Percentiles rank a stretch among this genome's conserved stretches.
Conservation (phyloP, 2,888 invertebrate species). For the Thereva unica region DNA sequence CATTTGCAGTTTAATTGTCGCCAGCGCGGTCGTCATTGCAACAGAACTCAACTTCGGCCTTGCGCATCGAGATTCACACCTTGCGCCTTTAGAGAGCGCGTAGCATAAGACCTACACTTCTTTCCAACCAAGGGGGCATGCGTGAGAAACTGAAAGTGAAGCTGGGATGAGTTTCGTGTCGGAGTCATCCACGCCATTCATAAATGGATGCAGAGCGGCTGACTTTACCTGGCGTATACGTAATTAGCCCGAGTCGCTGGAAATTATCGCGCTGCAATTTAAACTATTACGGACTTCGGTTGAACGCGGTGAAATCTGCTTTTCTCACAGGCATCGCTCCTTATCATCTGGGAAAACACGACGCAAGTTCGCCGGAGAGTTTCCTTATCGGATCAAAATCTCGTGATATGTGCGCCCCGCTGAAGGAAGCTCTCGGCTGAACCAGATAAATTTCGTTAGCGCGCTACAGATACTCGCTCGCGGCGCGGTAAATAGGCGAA, state of each 20-base stretch:
- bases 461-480: no score
- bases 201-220: no score
- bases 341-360: conserved; percentile 13
- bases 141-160: conserved; percentile 34
- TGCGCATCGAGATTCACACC: conserved; percentile 16
- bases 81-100: not conserved
- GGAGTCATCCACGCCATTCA: no score
- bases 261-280: conserved; percentile 1
- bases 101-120: not conserved
- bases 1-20: conserved; percentile 26
- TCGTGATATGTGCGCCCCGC: not conserved
- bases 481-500: conserved; percentile 3
- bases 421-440: not conserved
- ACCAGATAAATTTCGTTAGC: not conserved
- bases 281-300: conserved; percentile 4
- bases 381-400: conserved; percentile 28
- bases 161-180: not conserved
- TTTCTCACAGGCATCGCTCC: conserved; percentile 24
- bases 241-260: conserved; percentile 11
- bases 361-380: conserved; percentile 1
- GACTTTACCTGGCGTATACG: not conserved
- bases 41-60: conserved; percentile 12
- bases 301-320: conserved; percentile 14
- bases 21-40: not conserved
- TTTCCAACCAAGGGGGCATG: conserved; percentile 7